Evolutionary conservation across 2,888 invertebrate genomes (phyloP).

Genomic region (Agrochola litura): DNA sequence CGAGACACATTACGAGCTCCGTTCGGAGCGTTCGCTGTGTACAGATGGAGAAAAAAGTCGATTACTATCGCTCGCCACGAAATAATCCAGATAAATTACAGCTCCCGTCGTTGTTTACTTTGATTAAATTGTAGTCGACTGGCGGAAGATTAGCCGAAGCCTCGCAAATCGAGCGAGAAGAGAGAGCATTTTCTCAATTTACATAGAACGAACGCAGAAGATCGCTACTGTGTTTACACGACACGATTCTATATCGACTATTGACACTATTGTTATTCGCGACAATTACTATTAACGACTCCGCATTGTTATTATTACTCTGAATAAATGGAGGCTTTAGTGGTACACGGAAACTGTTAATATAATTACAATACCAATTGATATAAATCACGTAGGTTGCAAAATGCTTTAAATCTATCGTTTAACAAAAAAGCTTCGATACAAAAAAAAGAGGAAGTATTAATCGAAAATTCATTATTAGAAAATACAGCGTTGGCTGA

Average conservation of each 20-base stretch:
- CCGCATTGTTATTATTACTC: conserved; percentile 15
- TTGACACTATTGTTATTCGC: conserved; percentile 52
- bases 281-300: conserved; percentile 49
- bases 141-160: conserved; percentile 89
- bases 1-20: conserved; percentile 79
- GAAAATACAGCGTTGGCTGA: conserved; percentile 66
- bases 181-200: conserved; percentile 88
- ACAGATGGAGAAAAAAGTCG: conserved; percentile 86
- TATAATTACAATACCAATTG: conserved; percentile 18
- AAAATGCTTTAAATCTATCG: conserved; percentile 34
- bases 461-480: conserved; percentile 66
- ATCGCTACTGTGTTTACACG: conserved; percentile 82
- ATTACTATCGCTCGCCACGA: conserved; percentile 88
- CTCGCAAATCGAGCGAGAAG: conserved; percentile 88
- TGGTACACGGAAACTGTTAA: conserved; percentile 5
- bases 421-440: conserved; percentile 51
- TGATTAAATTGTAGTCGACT: conserved; percentile 91
- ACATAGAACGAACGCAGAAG: conserved; percentile 86
- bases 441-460: conserved; percentile 62
- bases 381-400: conserved; percentile 9
- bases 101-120: conserved; percentile 88
- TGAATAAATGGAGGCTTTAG: conserved; percentile 23
- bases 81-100: conserved; percentile 90
- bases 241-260: conserved; percentile 71
- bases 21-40: conserved; percentile 72